These are phyloP conservation scores for Calypte anna DNA, from an alignment of 2,113 vertebrate genomes.

Conservation along the genomic window DNA sequence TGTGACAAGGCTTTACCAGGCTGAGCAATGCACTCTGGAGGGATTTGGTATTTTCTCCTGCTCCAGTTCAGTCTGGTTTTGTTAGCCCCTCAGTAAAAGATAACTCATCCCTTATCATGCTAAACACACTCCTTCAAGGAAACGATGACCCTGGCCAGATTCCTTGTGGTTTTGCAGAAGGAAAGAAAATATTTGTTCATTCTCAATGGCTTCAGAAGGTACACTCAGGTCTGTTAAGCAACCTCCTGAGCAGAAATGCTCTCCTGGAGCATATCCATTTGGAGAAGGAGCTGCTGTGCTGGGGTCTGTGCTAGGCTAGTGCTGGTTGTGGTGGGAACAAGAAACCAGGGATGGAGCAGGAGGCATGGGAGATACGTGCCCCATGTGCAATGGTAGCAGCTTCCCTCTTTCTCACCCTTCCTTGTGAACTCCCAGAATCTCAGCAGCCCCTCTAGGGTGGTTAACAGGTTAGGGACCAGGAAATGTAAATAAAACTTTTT, in stretches of 20 bases:
- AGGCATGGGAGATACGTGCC: fast-evolving
- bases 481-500: not conserved
- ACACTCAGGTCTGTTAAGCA: not conserved
- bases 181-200: constrained; percentile 54
- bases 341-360: not conserved
- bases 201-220: not conserved
- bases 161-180: constrained; percentile 48
- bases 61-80: constrained; percentile 16
- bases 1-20: not conserved
- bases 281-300: not conserved
- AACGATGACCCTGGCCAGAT: not conserved
- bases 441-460: not conserved
- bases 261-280: not conserved
- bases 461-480: not conserved
- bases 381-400: fast-evolving
- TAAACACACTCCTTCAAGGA: not conserved
- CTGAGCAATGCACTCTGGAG: not conserved
- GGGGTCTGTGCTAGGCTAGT: not conserved
- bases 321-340: not conserved
- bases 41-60: not conserved
- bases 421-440: not conserved
- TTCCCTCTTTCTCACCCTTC: not conserved
- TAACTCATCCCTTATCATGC: constrained; percentile 1
- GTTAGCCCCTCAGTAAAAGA: not conserved
- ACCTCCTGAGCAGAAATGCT: not conserved